Conservation (phyloP, 1,140 invertebrate species). For the Caenorhabditis remanei region DNA sequence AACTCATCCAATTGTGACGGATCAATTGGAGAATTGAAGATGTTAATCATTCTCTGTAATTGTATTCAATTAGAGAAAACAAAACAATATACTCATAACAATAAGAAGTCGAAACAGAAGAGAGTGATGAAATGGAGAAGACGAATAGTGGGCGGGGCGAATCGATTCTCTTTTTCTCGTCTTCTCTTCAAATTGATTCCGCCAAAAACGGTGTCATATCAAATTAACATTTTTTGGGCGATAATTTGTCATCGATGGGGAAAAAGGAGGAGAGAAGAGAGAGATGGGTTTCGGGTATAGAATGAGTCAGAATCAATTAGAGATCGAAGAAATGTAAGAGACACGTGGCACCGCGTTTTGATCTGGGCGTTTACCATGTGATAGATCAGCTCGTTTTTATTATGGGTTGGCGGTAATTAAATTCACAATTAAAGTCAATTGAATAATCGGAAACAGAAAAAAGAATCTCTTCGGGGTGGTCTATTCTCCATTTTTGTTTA, state of each 20-base stretch:
- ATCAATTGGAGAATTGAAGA: conserved; percentile 60
- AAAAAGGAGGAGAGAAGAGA: neutral
- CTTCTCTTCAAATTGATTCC: neutral
- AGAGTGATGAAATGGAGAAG: neutral
- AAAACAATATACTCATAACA: too few species aligned
- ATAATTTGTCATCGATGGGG: conserved; percentile 9
- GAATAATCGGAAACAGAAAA: too few species aligned
- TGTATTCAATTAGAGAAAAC: neutral
- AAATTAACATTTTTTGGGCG: conserved; percentile 48
- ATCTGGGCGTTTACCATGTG: conserved; percentile 25
- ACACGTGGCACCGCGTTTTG: neutral
- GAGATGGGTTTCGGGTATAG: conserved; percentile 6
- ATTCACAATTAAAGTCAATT: too few species aligned
- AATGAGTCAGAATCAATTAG: conserved; percentile 30
- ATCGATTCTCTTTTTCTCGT: conserved; percentile 12
- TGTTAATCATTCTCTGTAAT: conserved; percentile 52
- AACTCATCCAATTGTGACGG: conserved; percentile 57
- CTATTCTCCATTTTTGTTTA: neutral
- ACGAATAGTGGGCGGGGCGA: neutral
- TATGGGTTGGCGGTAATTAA: neutral
- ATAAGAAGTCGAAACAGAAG: neutral
- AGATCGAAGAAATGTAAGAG: neutral
- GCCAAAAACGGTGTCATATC: conserved; percentile 40
- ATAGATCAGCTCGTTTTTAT: conserved; percentile 6
- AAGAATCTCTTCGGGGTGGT: neutral